Conservation (phyloP, 2,797 vertebrate genomes). For the Cuniculus paca region DNA sequence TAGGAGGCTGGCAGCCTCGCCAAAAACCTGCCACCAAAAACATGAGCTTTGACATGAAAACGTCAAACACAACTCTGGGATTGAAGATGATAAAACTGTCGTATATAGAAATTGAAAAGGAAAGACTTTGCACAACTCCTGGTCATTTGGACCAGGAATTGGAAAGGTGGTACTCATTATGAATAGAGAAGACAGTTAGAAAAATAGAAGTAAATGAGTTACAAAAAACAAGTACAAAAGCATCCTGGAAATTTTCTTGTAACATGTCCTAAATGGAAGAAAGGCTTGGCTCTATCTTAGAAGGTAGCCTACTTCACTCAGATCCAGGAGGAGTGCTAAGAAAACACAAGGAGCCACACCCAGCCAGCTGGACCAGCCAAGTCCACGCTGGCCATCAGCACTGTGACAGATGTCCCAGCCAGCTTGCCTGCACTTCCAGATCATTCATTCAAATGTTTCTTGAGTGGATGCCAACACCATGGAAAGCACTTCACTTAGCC, state of each 20-base stretch:
- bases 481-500: neutral
- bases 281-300: neutral
- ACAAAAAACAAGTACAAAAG: neutral
- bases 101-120: neutral
- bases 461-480: slow-evolving; percentile 76
- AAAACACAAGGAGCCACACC: slow-evolving; percentile 24
- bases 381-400: slow-evolving; percentile 64
- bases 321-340: neutral
- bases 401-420: slow-evolving; percentile 81
- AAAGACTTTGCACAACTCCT: neutral
- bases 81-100: neutral
- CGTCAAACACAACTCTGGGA: neutral
- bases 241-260: neutral
- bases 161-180: neutral
- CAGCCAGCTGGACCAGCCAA: slow-evolving; percentile 73
- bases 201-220: neutral
- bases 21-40: slow-evolving; percentile 40
- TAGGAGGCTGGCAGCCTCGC: neutral
- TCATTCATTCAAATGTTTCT: slow-evolving; percentile 75
- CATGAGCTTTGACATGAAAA: neutral
- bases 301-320: neutral
- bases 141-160: neutral
- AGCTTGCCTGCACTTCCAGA: slow-evolving; percentile 79
- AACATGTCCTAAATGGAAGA: neutral
- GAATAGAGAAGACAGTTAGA: neutral